These are phyloP conservation scores for Xiphophorus maculatus DNA, from an alignment of 2,113 vertebrate genomes.

Conservation along the genomic window DNA sequence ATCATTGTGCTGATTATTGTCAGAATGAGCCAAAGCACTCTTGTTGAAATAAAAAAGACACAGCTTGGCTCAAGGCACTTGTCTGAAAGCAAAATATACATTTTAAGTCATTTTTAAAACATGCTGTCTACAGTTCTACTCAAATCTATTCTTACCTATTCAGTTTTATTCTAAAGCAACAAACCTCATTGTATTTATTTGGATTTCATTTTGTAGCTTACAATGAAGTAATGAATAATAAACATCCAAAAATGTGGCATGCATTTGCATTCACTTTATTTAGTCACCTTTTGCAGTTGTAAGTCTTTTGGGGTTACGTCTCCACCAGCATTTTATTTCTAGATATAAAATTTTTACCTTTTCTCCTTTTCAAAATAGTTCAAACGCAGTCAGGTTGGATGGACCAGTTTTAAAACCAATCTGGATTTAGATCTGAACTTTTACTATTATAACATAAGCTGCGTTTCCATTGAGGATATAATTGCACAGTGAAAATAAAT, in stretches of 20 bases:
- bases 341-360: background rate
- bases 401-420: background rate
- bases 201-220: background rate
- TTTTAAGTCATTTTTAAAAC: conserved; percentile 1
- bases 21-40: conserved; percentile 44
- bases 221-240: background rate
- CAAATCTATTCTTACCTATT: background rate
- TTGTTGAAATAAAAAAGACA: conserved; percentile 51
- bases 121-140: background rate
- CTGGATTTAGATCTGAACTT: background rate
- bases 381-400: background rate
- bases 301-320: background rate
- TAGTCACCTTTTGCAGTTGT: background rate
- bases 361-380: background rate
- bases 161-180: background rate
- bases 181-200: background rate
- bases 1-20: conserved; percentile 72
- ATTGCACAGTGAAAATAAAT: too few species aligned
- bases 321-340: background rate
- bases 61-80: conserved; percentile 6
- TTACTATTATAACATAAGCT: background rate
- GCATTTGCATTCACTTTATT: background rate
- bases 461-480: too few species aligned
- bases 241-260: background rate
- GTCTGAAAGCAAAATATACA: conserved; percentile 10